Percentiles rank a stretch among this genome's conserved stretches.
These are phyloP conservation scores for Acanthurus tractus DNA, from an alignment of 2,797 vertebrate genomes.

Conservation along the genomic window DNA sequence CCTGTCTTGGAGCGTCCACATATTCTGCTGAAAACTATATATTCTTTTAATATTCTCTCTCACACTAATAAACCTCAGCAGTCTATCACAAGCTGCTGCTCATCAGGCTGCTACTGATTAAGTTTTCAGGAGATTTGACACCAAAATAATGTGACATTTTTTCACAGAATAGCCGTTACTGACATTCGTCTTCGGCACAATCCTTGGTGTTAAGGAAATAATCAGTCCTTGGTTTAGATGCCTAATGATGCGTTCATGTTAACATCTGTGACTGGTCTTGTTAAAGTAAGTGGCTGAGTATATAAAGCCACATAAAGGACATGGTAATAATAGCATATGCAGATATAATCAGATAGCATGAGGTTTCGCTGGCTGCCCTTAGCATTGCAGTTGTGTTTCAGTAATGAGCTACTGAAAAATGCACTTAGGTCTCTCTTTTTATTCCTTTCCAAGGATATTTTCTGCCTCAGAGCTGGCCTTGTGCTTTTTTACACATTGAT, in stretches of 20 bases:
- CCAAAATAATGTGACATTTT: background rate
- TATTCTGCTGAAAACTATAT: background rate
- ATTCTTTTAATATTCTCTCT: constrained; percentile 4
- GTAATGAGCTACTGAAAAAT: background rate
- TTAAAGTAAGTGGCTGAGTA: background rate
- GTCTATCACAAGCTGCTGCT: background rate
- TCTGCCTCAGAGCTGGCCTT: background rate
- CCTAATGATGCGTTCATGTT: background rate
- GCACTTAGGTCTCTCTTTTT: background rate
- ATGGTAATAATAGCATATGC: no score
- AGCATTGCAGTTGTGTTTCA: constrained; percentile 15
- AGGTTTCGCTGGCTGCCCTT: background rate
- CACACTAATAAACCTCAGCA: background rate
- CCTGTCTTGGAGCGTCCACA: background rate
- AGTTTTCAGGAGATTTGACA: constrained; percentile 25
- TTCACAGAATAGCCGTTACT: constrained; percentile 4
- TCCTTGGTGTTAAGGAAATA: background rate
- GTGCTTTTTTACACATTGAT: constrained; percentile 41
- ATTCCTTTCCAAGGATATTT: constrained; percentile 8
- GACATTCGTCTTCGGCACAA: background rate
- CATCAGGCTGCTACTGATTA: constrained; percentile 17
- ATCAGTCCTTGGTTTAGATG: background rate
- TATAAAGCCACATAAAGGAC: background rate
- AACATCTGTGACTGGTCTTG: background rate
- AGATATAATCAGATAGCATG: background rate